Evolutionary conservation across 2,888 invertebrate genomes (phyloP).

Genomic region (Ceraclea dissimilis): DNA sequence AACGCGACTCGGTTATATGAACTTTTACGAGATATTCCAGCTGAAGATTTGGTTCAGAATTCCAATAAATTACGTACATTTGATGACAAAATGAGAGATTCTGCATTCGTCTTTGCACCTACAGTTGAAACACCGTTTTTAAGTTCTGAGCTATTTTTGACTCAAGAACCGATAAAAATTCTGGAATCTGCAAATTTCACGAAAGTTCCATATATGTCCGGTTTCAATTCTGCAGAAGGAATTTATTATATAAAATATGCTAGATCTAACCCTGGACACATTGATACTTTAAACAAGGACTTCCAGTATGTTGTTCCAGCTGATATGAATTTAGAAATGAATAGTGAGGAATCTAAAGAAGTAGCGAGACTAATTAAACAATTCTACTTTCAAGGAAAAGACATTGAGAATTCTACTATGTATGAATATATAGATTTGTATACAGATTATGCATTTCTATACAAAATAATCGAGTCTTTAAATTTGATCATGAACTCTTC

Average conservation of each 20-base stretch:
- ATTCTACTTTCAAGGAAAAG: constrained; percentile 41
- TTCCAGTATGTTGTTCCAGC: constrained; percentile 37
- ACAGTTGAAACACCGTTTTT: constrained; percentile 36
- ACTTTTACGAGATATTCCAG: constrained; percentile 34
- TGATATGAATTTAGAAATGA: constrained; percentile 29
- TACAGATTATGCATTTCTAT: constrained; percentile 43
- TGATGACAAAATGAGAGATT: constrained; percentile 33
- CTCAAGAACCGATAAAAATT: constrained; percentile 36
- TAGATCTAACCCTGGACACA: constrained; percentile 19
- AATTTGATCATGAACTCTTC: constrained; percentile 33
- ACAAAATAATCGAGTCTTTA: constrained; percentile 36
- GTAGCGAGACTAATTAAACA: constrained; percentile 34
- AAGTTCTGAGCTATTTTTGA: constrained; percentile 42
- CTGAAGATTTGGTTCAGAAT: constrained; percentile 34
- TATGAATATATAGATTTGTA: constrained; percentile 42
- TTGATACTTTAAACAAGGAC: constrained; percentile 28
- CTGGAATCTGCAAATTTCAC: constrained; percentile 38
- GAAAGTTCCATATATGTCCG: constrained; percentile 45
- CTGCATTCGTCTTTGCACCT: constrained; percentile 45
- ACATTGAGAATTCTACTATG: constrained; percentile 34
- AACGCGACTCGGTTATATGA: constrained; percentile 33
- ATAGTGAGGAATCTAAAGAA: constrained; percentile 29
- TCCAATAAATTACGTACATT: constrained; percentile 32
- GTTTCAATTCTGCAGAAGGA: constrained; percentile 44
- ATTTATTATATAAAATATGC: constrained; percentile 33